phyloP scores from a whole-genome alignment of 1,140 invertebrate species.

The Listronotus oregonensis region DNA sequence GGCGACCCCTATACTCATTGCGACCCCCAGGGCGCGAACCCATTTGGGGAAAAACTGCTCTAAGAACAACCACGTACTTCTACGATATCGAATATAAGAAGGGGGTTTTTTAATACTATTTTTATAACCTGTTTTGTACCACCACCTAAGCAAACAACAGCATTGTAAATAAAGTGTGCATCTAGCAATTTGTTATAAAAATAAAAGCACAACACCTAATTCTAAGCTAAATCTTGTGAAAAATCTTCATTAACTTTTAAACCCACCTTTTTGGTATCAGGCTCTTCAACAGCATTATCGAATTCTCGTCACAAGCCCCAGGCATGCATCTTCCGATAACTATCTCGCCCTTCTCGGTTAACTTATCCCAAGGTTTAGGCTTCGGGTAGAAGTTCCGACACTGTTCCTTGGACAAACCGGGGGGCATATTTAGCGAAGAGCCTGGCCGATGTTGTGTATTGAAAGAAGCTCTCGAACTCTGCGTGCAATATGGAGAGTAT shows the following conservation, averaged over 20 bases:
- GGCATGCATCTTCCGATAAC: slow-evolving; percentile 98
- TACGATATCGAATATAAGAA: too few relatives aligned
- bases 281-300: slow-evolving; percentile 95
- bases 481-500: slow-evolving; percentile 92
- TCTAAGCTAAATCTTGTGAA: neutral
- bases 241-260: too few relatives aligned
- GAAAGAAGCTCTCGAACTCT: slow-evolving; percentile 93
- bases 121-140: too few relatives aligned
- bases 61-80: too few relatives aligned
- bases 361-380: slow-evolving; percentile 98
- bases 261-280: slow-evolving; percentile 99
- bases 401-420: slow-evolving; percentile 95
- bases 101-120: too few relatives aligned
- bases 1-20: too few relatives aligned
- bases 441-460: slow-evolving; percentile 98
- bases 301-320: slow-evolving; percentile 98
- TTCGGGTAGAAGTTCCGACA: slow-evolving; percentile 98
- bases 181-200: neutral
- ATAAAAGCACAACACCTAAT: neutral
- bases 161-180: too few relatives aligned
- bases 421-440: slow-evolving; percentile 98
- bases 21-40: too few relatives aligned
- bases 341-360: slow-evolving; percentile 98
- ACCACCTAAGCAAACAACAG: too few relatives aligned
- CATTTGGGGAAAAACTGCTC: too few relatives aligned